Conservation (phyloP, 2,113 vertebrate species). For the Eolophus roseicapilla region DNA sequence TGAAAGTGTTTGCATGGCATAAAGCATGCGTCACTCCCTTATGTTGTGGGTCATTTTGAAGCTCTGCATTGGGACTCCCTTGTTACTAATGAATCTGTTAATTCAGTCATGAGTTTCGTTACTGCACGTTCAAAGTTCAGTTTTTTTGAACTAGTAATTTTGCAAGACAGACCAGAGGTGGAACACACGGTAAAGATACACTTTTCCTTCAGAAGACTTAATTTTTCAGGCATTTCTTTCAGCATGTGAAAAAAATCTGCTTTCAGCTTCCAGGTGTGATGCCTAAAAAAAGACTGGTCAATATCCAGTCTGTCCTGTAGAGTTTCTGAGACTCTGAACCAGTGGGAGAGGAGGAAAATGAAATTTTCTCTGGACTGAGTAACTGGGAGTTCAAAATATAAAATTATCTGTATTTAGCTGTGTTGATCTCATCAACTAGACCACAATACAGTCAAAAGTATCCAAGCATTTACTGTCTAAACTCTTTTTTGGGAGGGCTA, state of each 20-base stretch:
- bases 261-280: neutral
- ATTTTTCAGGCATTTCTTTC: neutral
- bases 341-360: neutral
- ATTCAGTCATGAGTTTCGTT: neutral
- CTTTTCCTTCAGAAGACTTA: neutral
- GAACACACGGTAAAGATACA: neutral
- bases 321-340: neutral
- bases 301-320: neutral
- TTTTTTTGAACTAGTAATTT: neutral
- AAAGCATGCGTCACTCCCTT: neutral
- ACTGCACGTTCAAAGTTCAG: neutral
- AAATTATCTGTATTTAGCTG: neutral
- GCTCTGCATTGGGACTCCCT: neutral
- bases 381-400: neutral
- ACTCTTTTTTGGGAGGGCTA: neutral
- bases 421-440: neutral
- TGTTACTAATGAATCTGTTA: neutral
- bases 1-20: neutral
- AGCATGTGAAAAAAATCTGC: neutral
- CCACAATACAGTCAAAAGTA: neutral
- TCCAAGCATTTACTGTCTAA: neutral
- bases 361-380: neutral
- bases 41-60: neutral
- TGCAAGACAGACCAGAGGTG: neutral
- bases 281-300: neutral